Evolutionary conservation across 2,113 vertebrate species (phyloP), one percentile per base, ranked within the genome.

Genomic region (Sturnira hondurensis): DNA sequence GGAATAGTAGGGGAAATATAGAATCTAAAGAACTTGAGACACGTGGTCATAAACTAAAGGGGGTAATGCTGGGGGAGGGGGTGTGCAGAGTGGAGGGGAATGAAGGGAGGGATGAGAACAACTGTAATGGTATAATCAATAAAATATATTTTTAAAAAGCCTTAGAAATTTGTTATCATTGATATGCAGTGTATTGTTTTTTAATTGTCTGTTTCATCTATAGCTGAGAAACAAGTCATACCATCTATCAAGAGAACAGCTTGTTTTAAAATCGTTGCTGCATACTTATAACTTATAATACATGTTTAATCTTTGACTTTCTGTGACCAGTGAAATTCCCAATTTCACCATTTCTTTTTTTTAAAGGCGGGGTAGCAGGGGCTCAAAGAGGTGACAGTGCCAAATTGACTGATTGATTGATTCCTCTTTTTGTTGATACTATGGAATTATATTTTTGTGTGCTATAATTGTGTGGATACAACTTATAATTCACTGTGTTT

Each of bases 131-230:
- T n/a, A n/a, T n/a, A n/a, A n/a, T n/a, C n/a, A n/a, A n/a, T n/a
- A n/a, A n/a, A n/a, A n/a, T n/a, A n/a, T n/a, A n/a, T n/a, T n/a
- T n/a, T n/a, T n/a, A n/a, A n/a, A 52, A 96, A 82, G 47, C 56
- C 33, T 85, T 92, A 22, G 56, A 36, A 85, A 82, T 90, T 92
- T 88, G 54, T 84, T 95, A 81, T 84, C 65, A 63, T 33, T 82
- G 65, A 65, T 92, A 92, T 82, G 67, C 68, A 52, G n/a, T 80
- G 54, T 67, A 81, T 89, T 85, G 90, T 77, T 93, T 96, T 94
- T 94, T 93, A 92, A 96, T 96, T 93, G 56, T 17, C n/a, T 19
- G 26, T 92, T 70, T 94, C 38, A 73, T 97, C 68, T 71, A 36
- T 91, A 82, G 15, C 58, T 90, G 84, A 90, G 36, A 92, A 95